Conservation (phyloP, 1,140 invertebrate genomes). For the Samia ricini region DNA sequence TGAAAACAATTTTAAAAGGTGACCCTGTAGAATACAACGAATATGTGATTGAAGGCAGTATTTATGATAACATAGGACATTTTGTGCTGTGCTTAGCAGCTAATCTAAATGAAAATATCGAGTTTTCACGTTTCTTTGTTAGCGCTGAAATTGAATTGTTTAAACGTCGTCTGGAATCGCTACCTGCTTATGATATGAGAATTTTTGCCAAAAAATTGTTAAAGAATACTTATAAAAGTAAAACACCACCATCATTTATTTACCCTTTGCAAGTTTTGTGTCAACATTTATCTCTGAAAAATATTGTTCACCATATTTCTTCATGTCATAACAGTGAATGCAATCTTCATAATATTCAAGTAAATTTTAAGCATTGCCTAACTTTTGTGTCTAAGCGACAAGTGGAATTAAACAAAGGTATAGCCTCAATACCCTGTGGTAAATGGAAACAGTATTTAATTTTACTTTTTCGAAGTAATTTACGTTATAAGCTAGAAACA, state of each 20-base stretch:
- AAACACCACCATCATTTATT: conserved; percentile 26
- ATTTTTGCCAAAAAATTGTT: conserved; percentile 62
- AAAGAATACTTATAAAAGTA: conserved; percentile 44
- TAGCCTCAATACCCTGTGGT: conserved; percentile 75
- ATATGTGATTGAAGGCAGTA: conserved; percentile 79
- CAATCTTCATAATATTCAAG: conserved; percentile 45
- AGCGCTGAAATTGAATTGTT: conserved; percentile 53
- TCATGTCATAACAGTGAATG: conserved; percentile 42
- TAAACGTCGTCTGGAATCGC: conserved; percentile 39
- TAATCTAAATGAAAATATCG: conserved; percentile 37
- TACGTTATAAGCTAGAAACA: conserved; percentile 60
- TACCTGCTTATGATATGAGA: conserved; percentile 53
- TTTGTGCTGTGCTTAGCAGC: conserved; percentile 77
- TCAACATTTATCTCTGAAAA: conserved; percentile 51
- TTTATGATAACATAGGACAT: conserved; percentile 78
- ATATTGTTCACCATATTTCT: conserved; percentile 50
- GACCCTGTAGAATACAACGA: conserved; percentile 54
- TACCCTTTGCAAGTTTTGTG: conserved; percentile 43
- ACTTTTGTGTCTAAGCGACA: conserved; percentile 72
- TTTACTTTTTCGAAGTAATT: conserved; percentile 73
- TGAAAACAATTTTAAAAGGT: conserved; percentile 47
- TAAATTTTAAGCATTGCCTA: conserved; percentile 76
- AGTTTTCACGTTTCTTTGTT: conserved; percentile 44
- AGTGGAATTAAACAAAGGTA: conserved; percentile 74
- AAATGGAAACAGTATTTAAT: conserved; percentile 77